Base-by-base conservation (phyloP, 2,113 vertebrate genomes). In the Salvelinus alpinus region DNA sequence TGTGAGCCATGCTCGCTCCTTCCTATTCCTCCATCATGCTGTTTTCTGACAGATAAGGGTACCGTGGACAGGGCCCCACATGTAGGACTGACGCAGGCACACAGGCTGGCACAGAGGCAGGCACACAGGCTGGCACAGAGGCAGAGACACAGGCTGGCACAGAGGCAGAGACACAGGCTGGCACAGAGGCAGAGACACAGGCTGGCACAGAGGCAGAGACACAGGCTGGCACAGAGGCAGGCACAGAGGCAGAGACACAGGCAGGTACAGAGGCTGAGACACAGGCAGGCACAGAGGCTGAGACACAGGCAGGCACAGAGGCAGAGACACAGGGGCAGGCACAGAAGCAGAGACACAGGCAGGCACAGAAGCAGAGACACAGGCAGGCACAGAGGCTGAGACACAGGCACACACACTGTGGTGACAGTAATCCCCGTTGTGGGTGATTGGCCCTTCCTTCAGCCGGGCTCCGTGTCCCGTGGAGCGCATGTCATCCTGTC, bases 31-130 rank as follows among this genome's bases (percentile, higher is more conserved):
- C 34, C 14, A 60, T 34, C 13, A 68, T 24, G 8, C 31, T 73
- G 24, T 22, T 64, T 27, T 48, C n/a, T 51, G 72, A 64, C 31
- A 44, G 72, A 73, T 73, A 73, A 73, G 62, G 62, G 38, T 62
- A 18, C 22, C 6, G n/a, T 60, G 62, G n/a, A 64, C 22, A 0
- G 34, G 38, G 31, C 48, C 34, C 16, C n/a, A 70, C 31, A 44
- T 18, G 59, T n/a, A 24, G 2, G 34, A 27, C 64, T 38, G 68
- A 64, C 9, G 1, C 38, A 12, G 31, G 31, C 31, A 34, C 5
- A 34, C 5, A 34, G 5, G 31, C 34, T 8, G 34, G 6, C 38
- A 44, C 54, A 51, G 12, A 51, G 62, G 47, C 76, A 51, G 38
- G 31, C 51, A 75, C 60, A 31, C 44, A 70, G 38, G 31, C 31